Conservation (phyloP, 2,797 vertebrate species). For the Oryzias sinensis region DNA sequence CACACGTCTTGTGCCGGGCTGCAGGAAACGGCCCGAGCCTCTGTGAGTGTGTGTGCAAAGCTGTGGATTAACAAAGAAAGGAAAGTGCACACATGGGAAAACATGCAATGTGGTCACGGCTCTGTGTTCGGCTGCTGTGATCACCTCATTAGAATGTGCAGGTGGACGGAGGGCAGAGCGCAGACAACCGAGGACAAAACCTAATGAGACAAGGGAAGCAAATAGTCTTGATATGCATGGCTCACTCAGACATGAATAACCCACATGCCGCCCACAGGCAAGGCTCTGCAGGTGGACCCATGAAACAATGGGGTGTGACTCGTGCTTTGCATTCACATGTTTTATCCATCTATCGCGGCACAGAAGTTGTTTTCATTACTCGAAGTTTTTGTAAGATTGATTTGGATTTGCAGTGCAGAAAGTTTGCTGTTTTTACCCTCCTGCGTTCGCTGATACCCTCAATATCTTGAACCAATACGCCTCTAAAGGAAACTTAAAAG, state of each 20-base stretch:
- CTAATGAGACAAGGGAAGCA: slow-evolving; percentile 28
- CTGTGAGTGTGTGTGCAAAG: slow-evolving; percentile 45
- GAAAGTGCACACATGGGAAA: slow-evolving; percentile 71
- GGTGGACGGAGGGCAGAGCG: slow-evolving; percentile 61
- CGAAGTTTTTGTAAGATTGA: slow-evolving; percentile 1
- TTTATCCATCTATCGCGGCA: neutral
- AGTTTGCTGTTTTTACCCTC: slow-evolving; percentile 10
- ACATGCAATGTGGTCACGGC: slow-evolving; percentile 64
- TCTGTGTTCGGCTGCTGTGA: slow-evolving; percentile 43
- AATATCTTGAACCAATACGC: slow-evolving; percentile 32
- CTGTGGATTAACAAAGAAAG: slow-evolving; percentile 76
- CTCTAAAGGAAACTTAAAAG: slow-evolving; percentile 52
- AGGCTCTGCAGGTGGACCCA: slow-evolving; percentile 39
- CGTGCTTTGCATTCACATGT: neutral
- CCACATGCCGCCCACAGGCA: slow-evolving; percentile 8
- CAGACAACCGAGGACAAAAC: slow-evolving; percentile 30
- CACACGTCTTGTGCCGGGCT: slow-evolving; percentile 55
- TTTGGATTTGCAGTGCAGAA: slow-evolving; percentile 5
- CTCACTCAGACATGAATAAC: slow-evolving; percentile 31
- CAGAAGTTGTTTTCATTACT: slow-evolving; percentile 1
- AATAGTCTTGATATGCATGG: slow-evolving; percentile 26
- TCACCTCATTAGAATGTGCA: slow-evolving; percentile 72
- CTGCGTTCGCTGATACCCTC: slow-evolving; percentile 19
- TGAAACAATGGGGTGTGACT: slow-evolving; percentile 6
- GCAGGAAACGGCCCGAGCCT: slow-evolving; percentile 67